These are phyloP conservation scores for Tragelaphus scriptus DNA, from an alignment of 2,113 vertebrate genomes.

Conservation along the genomic window DNA sequence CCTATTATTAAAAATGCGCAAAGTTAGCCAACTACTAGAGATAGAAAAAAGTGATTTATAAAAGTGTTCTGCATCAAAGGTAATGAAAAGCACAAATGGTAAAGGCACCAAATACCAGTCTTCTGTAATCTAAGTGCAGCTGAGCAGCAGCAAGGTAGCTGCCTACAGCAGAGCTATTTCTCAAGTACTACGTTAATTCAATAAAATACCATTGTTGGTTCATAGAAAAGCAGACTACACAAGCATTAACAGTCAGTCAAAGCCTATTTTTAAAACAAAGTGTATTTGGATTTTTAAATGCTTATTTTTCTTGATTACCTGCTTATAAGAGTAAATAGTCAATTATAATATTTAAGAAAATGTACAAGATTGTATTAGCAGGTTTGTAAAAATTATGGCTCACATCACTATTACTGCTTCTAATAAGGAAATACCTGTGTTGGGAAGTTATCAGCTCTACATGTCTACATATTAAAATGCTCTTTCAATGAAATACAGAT, in stretches of 20 bases:
- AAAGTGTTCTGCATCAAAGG: background rate
- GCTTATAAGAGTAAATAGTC: background rate
- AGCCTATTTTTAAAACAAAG: background rate
- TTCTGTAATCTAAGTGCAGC: background rate
- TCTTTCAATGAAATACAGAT: background rate
- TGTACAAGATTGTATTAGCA: background rate
- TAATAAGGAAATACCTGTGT: background rate
- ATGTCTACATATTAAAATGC: background rate
- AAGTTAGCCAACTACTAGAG: background rate
- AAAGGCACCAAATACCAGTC: background rate
- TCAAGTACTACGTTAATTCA: background rate
- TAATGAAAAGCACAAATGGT: background rate
- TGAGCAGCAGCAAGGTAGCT: background rate
- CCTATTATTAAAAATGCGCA: background rate
- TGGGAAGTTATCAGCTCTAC: background rate
- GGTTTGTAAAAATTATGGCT: background rate
- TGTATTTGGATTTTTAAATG: background rate
- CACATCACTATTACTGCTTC: background rate
- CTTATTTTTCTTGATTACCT: background rate
- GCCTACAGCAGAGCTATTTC: background rate
- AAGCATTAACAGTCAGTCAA: background rate
- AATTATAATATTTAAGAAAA: background rate
- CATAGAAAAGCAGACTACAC: background rate
- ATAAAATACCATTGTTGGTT: background rate
- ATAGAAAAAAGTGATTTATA: background rate